Evolutionary conservation across 2,888 invertebrate species (phyloP), one percentile per base, ranked within the genome.

Genomic region (Coleophora deauratella): DNA sequence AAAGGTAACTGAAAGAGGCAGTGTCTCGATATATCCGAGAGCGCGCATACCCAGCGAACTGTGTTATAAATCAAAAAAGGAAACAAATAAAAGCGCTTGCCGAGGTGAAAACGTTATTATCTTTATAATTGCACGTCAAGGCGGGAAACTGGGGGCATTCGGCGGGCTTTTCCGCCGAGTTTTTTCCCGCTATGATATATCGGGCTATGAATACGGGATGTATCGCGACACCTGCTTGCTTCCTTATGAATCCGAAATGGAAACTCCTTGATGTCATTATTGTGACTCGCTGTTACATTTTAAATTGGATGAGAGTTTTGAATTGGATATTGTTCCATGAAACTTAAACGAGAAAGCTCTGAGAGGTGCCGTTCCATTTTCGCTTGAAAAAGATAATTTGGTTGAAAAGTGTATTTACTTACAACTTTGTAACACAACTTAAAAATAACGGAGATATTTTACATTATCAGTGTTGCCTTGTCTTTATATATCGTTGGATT

Each of bases 71-170:
- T 84, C 84, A 84, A 72, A 67, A 21, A 62, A 62, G 59, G 70
- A 71, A n/a, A 79, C 77, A 80, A 81, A 81, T 82, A 84, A 82
- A 80, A 82, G 70, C 70, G 72, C 65, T 58, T 62, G 70, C 59
- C 68, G 75, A 78, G 78, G 74, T 79, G 82, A 80, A 80, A 82
- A 78, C 75, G 78, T 84, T 85, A 84, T 85, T 85, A 85, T 84
- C 82, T 82, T 80, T 85, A 79, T 85, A 85, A 85, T 85, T 85
- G 85, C 80, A 84, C 79, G 84, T 85, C 85, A 84, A 73, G 73
- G 63, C 68, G 71, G 70, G 70, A 69, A 71, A 71, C 64, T 65
- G 62, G 59, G 57, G 59, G 57, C 56, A 54, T 58, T 58, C 48
- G 59, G 58, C 59, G 66, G 61, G 61, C 60, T 67, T 66, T 69